These are phyloP conservation scores for Drosophila picticornis DNA, from an alignment of 2,888 invertebrate species.

Conservation along the genomic window DNA sequence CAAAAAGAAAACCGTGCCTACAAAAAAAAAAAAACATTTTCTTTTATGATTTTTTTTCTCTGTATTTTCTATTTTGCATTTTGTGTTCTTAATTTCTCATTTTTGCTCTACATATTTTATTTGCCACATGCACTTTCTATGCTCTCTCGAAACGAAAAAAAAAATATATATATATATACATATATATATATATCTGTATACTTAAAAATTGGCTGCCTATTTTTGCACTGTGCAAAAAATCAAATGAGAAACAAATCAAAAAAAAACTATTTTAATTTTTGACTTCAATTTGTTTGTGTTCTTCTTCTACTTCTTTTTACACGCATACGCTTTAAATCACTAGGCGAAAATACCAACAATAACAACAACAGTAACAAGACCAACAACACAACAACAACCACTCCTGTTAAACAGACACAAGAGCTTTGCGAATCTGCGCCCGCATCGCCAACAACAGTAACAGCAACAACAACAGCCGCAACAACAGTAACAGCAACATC, in stretches of 20 bases:
- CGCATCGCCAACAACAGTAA: conserved; percentile 53
- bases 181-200: conserved; percentile 7
- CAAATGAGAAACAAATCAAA: conserved; percentile 29
- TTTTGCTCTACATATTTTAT: conserved; percentile 52
- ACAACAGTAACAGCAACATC: conserved; percentile 37
- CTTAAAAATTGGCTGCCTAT: conserved; percentile 66
- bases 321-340: conserved; percentile 79
- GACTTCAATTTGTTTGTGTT: conserved; percentile 79
- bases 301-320: conserved; percentile 75
- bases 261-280: conserved; percentile 68
- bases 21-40: conserved; percentile 24
- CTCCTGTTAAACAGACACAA: conserved; percentile 74
- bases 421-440: conserved; percentile 63
- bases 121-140: conserved; percentile 62
- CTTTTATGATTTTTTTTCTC: conserved; percentile 23
- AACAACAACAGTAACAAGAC: conserved; percentile 57
- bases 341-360: conserved; percentile 76
- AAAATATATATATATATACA: conserved; percentile 8
- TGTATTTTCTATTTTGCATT: conserved; percentile 39
- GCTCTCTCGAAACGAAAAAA: conserved; percentile 36
- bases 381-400: conserved; percentile 67
- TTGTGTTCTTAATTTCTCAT: conserved; percentile 34
- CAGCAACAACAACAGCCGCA: conserved; percentile 42
- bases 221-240: conserved; percentile 40
- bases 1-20: conserved; percentile 42